Evolutionary conservation across 2,113 vertebrate species (phyloP), one percentile per base, ranked within the genome.

Genomic region (Melanerpes formicivorus): DNA sequence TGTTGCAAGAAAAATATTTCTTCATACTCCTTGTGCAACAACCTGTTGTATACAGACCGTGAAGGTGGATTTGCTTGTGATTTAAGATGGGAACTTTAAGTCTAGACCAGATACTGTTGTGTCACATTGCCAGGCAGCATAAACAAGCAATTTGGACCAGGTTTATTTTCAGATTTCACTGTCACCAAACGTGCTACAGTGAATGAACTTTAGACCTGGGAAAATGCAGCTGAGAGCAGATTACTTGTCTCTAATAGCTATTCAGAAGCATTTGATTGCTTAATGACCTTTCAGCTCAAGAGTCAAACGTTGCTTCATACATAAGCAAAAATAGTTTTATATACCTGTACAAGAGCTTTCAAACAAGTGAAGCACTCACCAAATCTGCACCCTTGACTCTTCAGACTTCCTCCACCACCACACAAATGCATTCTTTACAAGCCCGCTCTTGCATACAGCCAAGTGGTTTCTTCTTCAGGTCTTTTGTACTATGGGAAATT

Each of bases 281-380:
- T 63, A 95, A 84, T 5, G 50, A 60, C 83, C 88, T 95, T 86
- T 65, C 77, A 83, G 55, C 54, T 86, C 65, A 69, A 88, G 93
- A 85, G 69, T 90, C 86, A 90, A 96, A 90, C 63, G 86, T 62
- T 95, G 70, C 88, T 86, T 88, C 93, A 95, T 32, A 44, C 30
- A 62, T 26, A 65, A 84, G 58, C 66, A 86, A n/a, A 83, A 83
- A 50, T n/a, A 18, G 2, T 29, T 87, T 65, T 58, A 88, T 46
- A 73, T 32, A 73, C 37, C 22, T 7, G 1, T n/a, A 90, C 9
- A 32, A 69, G 44, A 78, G n/a, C 40, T 77, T 75, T 91, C 78
- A 80, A 90, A 63, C n/a, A 87, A 80, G 59, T 26, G 66, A 55
- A 86, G 23, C 85, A 80, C 85, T 94, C 85, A 93, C 69, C 82